phyloP scores from a whole-genome alignment of 2,797 vertebrate genomes.

The Sebastes iracundus region DNA sequence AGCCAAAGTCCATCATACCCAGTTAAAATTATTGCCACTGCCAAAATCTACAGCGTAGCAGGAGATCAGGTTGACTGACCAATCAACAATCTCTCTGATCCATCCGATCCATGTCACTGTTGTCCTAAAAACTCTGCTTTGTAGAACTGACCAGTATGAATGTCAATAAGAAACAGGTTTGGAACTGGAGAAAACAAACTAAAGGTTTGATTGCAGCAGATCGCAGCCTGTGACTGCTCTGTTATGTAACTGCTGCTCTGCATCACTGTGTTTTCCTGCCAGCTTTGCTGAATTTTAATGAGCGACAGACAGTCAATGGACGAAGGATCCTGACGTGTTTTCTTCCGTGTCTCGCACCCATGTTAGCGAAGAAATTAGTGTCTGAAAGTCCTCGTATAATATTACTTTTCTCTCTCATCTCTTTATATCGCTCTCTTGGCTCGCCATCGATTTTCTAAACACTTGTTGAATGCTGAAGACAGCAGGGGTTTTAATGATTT shows the following conservation, averaged over 20 bases:
- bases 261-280: constrained; percentile 20
- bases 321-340: constrained; percentile 9
- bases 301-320: constrained; percentile 22
- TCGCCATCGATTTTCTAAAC: constrained; percentile 45
- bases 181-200: not conserved
- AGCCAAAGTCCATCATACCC: not conserved
- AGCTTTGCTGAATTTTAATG: constrained; percentile 51
- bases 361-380: constrained; percentile 29
- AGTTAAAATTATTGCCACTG: not conserved
- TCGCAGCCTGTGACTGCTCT: constrained; percentile 17
- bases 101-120: not conserved
- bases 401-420: constrained; percentile 2
- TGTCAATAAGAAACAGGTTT: not conserved
- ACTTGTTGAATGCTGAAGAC: constrained; percentile 57
- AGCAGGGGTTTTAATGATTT: constrained; percentile 53
- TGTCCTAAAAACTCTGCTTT: not conserved
- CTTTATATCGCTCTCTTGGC: constrained; percentile 17
- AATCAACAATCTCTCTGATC: not conserved
- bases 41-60: not conserved
- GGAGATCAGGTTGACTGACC: not conserved
- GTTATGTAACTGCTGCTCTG: constrained; percentile 39
- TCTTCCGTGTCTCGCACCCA: constrained; percentile 25
- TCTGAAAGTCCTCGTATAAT: constrained; percentile 2
- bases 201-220: constrained; percentile 14
- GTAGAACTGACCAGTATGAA: not conserved